phyloP scores from a whole-genome alignment of 2,888 invertebrate species.

The Tortrix viridana region DNA sequence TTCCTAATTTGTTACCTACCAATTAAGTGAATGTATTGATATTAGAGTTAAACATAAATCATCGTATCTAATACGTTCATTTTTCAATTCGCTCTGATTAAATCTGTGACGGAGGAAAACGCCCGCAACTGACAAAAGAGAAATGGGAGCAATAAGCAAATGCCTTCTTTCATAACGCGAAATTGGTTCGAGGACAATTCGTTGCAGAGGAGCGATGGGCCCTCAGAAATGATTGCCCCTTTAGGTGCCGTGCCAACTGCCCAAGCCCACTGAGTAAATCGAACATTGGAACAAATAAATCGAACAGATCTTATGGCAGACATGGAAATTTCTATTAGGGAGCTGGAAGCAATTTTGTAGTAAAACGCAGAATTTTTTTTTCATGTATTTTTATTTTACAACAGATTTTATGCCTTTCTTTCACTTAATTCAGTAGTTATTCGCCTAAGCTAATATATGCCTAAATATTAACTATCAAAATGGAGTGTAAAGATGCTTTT shows the following conservation, averaged over 20 bases:
- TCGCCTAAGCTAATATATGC: no score
- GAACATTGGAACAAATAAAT: slow-evolving; percentile 44
- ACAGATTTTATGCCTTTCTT: no score
- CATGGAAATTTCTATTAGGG: slow-evolving; percentile 24
- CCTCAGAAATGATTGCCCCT: slow-evolving; percentile 62
- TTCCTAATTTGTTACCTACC: no score
- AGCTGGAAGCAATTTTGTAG: slow-evolving; percentile 8
- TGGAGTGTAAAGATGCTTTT: no score
- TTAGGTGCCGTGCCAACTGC: slow-evolving; percentile 44
- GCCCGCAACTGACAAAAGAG: slow-evolving; percentile 63
- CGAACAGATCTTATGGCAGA: slow-evolving; percentile 24
- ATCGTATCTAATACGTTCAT: slow-evolving; percentile 47
- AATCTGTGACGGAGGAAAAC: slow-evolving; percentile 68
- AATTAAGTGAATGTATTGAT: slow-evolving; percentile 4
- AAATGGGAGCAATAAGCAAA: slow-evolving; percentile 77
- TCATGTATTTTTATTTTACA: no score
- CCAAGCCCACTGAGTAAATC: slow-evolving; percentile 50
- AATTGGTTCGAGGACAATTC: slow-evolving; percentile 77
- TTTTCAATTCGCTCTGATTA: slow-evolving; percentile 56
- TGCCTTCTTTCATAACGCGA: slow-evolving; percentile 75
- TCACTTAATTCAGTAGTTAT: no score
- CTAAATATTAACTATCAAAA: no score
- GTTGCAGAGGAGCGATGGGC: slow-evolving; percentile 59
- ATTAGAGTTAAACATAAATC: slow-evolving; percentile 36
- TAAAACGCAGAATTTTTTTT: neutral